phyloP scores from a whole-genome alignment of 2,888 invertebrate species.

The Polydrusus tereticollis region DNA sequence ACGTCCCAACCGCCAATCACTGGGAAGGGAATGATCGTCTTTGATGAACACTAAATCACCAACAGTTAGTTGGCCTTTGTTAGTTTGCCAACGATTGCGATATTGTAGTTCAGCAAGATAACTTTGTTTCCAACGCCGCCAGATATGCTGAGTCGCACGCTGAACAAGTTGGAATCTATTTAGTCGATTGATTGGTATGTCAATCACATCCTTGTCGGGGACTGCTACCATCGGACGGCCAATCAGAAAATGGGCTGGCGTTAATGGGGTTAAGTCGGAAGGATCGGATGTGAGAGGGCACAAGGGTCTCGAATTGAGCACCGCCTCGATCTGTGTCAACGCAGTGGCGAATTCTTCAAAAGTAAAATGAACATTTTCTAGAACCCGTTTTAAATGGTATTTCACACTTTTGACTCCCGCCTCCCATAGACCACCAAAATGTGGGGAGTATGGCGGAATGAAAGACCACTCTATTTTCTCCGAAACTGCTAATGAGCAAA shows the following conservation, averaged over 20 bases:
- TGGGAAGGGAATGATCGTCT: no score
- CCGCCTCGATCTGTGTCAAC: conserved; percentile 12
- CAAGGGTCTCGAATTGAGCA: conserved; percentile 43
- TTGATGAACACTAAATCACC: no score
- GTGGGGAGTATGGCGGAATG: conserved; percentile 18
- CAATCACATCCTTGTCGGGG: not conserved
- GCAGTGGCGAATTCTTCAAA: conserved; percentile 15
- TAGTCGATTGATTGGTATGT: not conserved
- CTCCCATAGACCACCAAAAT: conserved; percentile 34
- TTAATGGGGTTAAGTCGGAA: conserved; percentile 13
- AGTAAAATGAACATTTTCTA: not conserved
- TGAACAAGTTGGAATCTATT: not conserved
- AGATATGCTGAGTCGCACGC: not conserved
- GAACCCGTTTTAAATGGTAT: not conserved
- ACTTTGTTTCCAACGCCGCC: not conserved
- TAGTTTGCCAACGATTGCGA: no score
- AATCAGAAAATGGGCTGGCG: conserved; percentile 40
- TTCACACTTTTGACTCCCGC: conserved; percentile 20
- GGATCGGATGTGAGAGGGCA: conserved; percentile 21
- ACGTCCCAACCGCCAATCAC: no score
- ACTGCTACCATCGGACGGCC: not conserved
- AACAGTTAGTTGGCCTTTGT: no score
- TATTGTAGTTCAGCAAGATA: not conserved
- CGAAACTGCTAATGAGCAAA: no score
- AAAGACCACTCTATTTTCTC: conserved; percentile 21